A percentile compares a stretch with the other conserved stretches of the same genome.
Conservation (phyloP, 1,140 invertebrate genomes). For the Acyrthosiphon pisum region DNA sequence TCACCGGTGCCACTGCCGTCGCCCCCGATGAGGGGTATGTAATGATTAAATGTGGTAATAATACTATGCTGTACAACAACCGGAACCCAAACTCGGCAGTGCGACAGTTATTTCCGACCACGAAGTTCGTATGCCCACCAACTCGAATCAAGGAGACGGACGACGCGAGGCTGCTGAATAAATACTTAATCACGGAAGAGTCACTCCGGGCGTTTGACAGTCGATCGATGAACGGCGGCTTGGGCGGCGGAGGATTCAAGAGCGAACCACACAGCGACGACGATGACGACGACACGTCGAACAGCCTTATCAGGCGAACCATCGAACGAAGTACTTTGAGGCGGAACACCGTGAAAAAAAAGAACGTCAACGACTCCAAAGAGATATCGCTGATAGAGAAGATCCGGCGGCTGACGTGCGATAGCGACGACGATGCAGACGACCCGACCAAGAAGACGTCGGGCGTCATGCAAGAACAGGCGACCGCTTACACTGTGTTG, state of each 20-base stretch:
- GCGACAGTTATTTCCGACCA: conserved; percentile 74
- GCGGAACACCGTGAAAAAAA: conserved; percentile 65
- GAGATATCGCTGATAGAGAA: conserved; percentile 77
- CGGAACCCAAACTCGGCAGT: conserved; percentile 75
- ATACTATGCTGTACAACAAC: conserved; percentile 63
- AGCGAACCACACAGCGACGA: conserved; percentile 56
- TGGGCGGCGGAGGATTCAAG: conserved; percentile 64
- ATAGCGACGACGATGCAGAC: conserved; percentile 73
- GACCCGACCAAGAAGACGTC: conserved; percentile 55
- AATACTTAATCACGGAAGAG: conserved; percentile 71
- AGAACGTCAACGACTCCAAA: conserved; percentile 65
- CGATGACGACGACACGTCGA: conserved; percentile 61
- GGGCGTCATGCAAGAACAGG: conserved; percentile 61
- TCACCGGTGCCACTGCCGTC: conserved; percentile 63
- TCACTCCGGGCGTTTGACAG: conserved; percentile 71
- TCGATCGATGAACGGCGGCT: conserved; percentile 61
- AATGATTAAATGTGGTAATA: conserved; percentile 68
- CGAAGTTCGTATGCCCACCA: conserved; percentile 68
- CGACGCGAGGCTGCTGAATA: conserved; percentile 60
- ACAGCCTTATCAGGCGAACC: conserved; percentile 64
- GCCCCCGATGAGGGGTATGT: conserved; percentile 61
- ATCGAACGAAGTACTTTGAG: conserved; percentile 78
- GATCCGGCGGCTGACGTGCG: conserved; percentile 81
- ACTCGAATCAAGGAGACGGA: conserved; percentile 62
- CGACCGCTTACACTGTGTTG: background rate